Conservation (phyloP, 2,888 invertebrate species). For the Andrena hattorfiana region DNA sequence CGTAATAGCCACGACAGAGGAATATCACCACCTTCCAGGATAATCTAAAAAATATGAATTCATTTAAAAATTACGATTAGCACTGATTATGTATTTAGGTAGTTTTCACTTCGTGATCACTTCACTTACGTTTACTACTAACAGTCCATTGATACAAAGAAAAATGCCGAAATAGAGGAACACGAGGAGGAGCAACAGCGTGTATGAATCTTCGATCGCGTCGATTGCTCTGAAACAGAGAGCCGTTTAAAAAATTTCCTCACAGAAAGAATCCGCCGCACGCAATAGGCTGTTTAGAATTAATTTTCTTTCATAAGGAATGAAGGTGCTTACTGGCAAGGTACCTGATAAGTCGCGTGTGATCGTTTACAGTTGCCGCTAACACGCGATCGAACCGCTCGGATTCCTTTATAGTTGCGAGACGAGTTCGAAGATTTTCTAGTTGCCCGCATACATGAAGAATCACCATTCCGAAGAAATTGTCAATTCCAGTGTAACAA, state of each 20-base stretch:
- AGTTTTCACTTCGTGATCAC: no score
- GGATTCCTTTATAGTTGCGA: neutral
- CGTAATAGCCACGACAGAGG: neutral
- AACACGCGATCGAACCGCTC: neutral
- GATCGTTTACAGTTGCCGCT: neutral
- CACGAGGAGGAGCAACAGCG: neutral
- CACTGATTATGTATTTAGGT: neutral
- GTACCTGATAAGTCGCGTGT: slow-evolving; percentile 1
- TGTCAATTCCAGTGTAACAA: neutral
- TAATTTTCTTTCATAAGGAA: no score
- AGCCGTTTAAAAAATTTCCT: neutral
- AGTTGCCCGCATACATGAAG: neutral
- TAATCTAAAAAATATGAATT: slow-evolving; percentile 10
- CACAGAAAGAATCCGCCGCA: no score
- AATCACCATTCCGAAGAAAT: neutral
- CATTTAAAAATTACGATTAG: neutral
- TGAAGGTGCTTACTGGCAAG: neutral
- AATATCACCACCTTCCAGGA: neutral
- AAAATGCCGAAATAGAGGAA: neutral
- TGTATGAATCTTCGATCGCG: neutral
- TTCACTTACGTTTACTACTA: neutral
- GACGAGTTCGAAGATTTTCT: neutral
- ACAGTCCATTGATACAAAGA: neutral
- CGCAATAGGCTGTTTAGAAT: no score
- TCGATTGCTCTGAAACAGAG: neutral